A percentile compares a stretch with the other conserved stretches of the same genome.
Evolutionary conservation across 2,113 vertebrate genomes (phyloP).

Genomic region (Oryzias curvinotus): DNA sequence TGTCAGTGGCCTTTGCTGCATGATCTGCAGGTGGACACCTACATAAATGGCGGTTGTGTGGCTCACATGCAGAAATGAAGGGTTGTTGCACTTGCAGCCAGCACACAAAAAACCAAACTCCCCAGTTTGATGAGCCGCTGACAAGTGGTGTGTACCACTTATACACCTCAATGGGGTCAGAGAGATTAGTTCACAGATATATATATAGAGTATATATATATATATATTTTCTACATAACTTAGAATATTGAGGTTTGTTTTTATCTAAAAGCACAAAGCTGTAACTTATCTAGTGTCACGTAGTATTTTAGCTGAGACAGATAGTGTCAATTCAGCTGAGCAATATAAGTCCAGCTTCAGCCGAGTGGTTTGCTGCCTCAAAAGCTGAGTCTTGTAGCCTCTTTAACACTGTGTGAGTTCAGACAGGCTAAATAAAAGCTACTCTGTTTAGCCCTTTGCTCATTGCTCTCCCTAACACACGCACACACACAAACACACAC

Average conservation of each 20-base stretch:
- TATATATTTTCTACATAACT: no score
- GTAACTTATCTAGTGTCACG: conserved; percentile 7
- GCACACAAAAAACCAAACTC: background rate
- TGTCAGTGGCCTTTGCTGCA: background rate
- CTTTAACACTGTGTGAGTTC: conserved; percentile 44
- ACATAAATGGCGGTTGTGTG: background rate
- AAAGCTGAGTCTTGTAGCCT: conserved; percentile 32
- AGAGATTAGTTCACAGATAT: conserved; percentile 24
- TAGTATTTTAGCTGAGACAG: conserved; percentile 1
- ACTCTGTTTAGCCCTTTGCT: conserved; percentile 47
- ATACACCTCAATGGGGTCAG: conserved; percentile 30
- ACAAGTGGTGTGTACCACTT: conserved; percentile 15
- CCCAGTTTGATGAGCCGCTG: conserved; percentile 23
- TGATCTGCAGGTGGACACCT: conserved; percentile 6
- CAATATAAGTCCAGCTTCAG: conserved; percentile 11
- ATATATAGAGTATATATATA: no score
- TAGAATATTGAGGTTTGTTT: background rate
- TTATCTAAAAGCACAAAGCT: background rate
- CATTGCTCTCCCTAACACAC: conserved; percentile 16
- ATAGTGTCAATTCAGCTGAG: conserved; percentile 2
- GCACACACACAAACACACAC: conserved; percentile 6
- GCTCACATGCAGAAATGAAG: conserved; percentile 18
- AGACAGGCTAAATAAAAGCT: conserved; percentile 64
- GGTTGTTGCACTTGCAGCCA: background rate
- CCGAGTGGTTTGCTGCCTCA: conserved; percentile 1